Conservation (phyloP, 2,797 vertebrate species). For the Gouania willdenowi region DNA sequence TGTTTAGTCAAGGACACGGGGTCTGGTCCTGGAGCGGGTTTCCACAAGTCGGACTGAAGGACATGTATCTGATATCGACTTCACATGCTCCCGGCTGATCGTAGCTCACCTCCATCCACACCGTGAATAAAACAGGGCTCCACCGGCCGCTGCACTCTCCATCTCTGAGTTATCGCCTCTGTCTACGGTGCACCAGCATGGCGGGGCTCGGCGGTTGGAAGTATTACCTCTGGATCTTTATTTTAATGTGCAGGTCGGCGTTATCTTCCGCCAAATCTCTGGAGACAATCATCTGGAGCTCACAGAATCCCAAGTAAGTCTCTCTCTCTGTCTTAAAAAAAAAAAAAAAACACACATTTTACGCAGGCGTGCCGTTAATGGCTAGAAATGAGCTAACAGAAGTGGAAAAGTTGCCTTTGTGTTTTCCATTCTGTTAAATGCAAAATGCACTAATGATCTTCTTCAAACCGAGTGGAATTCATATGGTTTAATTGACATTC, state of each 20-base stretch:
- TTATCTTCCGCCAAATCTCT: constrained; percentile 71
- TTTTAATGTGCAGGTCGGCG: constrained; percentile 71
- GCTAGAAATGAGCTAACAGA: constrained; percentile 13
- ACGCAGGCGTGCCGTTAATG: no score
- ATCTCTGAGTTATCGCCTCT: constrained; percentile 41
- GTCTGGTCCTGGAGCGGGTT: constrained; percentile 28
- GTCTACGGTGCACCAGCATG: constrained; percentile 61
- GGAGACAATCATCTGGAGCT: constrained; percentile 79
- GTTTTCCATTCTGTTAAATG: constrained; percentile 38
- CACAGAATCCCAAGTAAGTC: constrained; percentile 79
- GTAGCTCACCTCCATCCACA: constrained; percentile 55
- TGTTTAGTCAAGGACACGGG: constrained; percentile 64
- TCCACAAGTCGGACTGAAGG: constrained; percentile 54
- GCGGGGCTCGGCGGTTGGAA: constrained; percentile 72
- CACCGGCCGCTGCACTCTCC: constrained; percentile 49
- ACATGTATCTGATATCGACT: constrained; percentile 73
- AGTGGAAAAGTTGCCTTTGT: constrained; percentile 40
- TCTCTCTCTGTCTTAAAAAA: no score
- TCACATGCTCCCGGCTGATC: constrained; percentile 75
- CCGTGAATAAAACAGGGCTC: constrained; percentile 47
- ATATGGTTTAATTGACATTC: constrained; percentile 24
- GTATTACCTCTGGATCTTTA: constrained; percentile 79
- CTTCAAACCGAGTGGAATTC: constrained; percentile 9
- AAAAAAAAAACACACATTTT: no score
- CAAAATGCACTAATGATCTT: constrained; percentile 28